Evolutionary conservation across 1,140 invertebrate species (phyloP), one percentile per base, ranked within the genome.

Genomic region (Drosophila truncata): DNA sequence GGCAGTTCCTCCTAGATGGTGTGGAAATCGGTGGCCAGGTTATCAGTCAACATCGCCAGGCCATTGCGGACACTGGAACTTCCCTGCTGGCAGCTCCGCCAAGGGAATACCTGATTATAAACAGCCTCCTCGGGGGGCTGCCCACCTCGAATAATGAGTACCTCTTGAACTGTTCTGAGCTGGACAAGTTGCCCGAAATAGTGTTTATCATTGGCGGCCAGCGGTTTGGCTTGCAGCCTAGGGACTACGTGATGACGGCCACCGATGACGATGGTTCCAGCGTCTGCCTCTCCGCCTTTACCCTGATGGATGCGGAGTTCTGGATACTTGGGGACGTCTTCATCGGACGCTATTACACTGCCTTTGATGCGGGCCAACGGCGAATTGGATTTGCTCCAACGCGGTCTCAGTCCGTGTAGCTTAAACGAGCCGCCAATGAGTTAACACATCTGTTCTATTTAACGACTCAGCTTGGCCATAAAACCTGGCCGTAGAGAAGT

Each of bases 21-120:
- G 50, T 74, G 31, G 73, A 77, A 42, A 4, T 83, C 41, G 55
- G 25, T 6, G 63, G 73, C 18, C 39, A 31, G 2, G 13, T 20
- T 1, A 86, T 93, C 60, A 70, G 29, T 10, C 46, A 74, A 7
- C 93, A 93, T 18, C 95, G 95, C 72, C 86, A 94, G 78, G 95
- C 95, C 25, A 96, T 97, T 83, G 96, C 95, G 55, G 96, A 96
- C 86, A 96, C 96, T 44, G 96, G 96, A 14, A 96, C 96, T 31
- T 96, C 95, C 20, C 93, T 97, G 2, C 94, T 96, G 76, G 96
- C 95, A 74, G 96, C 96, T 27, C 96, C 96, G 4, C 91, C 93
- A 10, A 95, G 96, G 79, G 93, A 74, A 14, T 63, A 96, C 31
- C 39, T 75, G 5, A 66, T 67, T 16, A 83, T 91, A 14, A 85